These are phyloP conservation scores for Dryobates pubescens DNA, from an alignment of 2,797 vertebrate species.

Conservation along the genomic window DNA sequence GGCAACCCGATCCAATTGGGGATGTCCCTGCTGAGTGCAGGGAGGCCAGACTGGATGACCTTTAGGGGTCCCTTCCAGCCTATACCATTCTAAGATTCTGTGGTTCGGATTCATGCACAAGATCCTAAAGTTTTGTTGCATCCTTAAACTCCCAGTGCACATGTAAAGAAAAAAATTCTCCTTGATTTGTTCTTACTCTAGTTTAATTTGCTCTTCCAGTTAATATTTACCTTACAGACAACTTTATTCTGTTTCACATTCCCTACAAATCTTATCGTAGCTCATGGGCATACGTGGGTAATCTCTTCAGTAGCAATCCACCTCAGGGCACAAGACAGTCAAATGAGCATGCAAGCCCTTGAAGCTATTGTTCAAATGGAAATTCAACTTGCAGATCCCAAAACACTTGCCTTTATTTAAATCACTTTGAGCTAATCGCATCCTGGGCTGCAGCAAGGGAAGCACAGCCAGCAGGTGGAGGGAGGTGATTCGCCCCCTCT, in stretches of 20 bases:
- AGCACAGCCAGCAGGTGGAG: too few relatives aligned
- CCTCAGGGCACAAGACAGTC: neutral
- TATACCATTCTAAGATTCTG: too few relatives aligned
- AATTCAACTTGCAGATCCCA: conserved; percentile 48
- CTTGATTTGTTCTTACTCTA: neutral
- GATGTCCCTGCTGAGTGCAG: too few relatives aligned
- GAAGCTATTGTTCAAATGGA: conserved; percentile 44
- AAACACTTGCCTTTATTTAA: conserved; percentile 49
- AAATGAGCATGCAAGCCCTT: conserved; percentile 6
- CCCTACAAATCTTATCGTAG: conserved; percentile 1
- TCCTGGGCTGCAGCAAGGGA: too few relatives aligned
- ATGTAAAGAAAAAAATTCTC: neutral
- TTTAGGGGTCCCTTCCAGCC: too few relatives aligned
- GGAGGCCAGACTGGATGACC: too few relatives aligned
- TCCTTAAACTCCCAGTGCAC: fast-evolving
- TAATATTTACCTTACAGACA: conserved; percentile 20
- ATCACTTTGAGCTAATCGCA: conserved; percentile 24
- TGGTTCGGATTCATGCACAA: neutral
- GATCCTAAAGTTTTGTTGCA: neutral
- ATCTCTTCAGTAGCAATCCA: conserved; percentile 18
- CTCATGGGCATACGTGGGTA: neutral
- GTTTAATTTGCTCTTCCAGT: conserved; percentile 9
- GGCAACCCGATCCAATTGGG: too few relatives aligned
- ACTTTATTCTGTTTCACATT: conserved; percentile 7
- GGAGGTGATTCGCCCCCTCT: too few relatives aligned